Evolutionary conservation across 2,113 vertebrate genomes (phyloP).

Genomic region (Rhagologus leucostigma): DNA sequence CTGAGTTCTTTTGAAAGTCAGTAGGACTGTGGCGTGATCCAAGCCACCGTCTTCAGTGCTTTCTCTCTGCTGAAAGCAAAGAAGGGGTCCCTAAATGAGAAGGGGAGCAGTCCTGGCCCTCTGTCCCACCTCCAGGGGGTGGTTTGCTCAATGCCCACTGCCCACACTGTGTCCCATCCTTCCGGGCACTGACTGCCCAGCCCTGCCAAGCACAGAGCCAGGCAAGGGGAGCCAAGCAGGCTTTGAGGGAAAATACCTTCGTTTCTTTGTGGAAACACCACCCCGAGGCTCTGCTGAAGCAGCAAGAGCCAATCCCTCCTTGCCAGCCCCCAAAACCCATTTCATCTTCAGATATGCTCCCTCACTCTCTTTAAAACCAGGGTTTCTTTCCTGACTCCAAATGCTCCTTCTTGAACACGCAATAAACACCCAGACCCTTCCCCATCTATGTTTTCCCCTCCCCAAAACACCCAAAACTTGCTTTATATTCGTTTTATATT

Average conservation of each 20-base stretch:
- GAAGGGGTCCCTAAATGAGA: neutral
- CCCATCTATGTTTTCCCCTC: neutral
- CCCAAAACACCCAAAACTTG: neutral
- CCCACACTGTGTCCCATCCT: accelerated
- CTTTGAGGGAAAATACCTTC: neutral
- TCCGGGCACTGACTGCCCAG: neutral
- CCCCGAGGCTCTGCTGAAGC: neutral
- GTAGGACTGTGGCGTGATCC: neutral
- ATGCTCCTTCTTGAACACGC: neutral
- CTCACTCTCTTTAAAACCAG: neutral
- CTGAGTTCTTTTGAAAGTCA: slow-evolving; percentile 18
- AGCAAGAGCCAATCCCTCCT: neutral
- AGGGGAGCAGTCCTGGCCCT: neutral
- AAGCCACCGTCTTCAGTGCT: neutral
- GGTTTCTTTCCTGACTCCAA: neutral
- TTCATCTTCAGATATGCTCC: neutral
- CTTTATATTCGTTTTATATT: neutral
- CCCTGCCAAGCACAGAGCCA: neutral
- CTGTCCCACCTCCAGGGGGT: neutral
- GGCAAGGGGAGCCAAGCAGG: neutral
- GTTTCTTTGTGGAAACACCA: neutral
- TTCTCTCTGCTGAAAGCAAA: neutral
- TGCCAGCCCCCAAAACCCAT: neutral
- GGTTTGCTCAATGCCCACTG: neutral
- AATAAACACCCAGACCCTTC: neutral